Evolutionary conservation across 2,888 invertebrate species (phyloP), one percentile per base, ranked within the genome.

Genomic region (Ryuthela nishihirai): DNA sequence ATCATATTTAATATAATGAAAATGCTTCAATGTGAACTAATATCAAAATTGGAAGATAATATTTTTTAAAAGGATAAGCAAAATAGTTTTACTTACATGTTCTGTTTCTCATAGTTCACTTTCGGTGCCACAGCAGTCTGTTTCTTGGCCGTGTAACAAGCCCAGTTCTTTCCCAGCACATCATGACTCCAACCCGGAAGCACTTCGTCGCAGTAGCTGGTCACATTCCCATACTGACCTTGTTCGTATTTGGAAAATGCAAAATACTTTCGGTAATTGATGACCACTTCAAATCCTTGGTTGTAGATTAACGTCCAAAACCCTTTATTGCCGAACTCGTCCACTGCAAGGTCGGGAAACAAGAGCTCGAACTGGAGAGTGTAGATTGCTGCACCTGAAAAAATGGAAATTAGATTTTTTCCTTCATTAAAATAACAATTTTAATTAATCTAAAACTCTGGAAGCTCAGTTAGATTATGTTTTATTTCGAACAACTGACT

Each of bases 231-330:
- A 4, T 40, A 36, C 5, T 20, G 23, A 2, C 48, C 53, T 56
- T 72, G 54, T 23, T 49, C 35, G 62, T 73, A 79, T 36, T 68
- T 68, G 7, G 75, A 78, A 68, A 77, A 79, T 6, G 76, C 78
- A 70, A 78, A 79, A 67, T 73, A 78, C 54, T 75, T 75, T 50
- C 75, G 68, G 17, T 73, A 72, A 55, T 69, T 69, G 24, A 77
- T 70, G 1, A 71, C 71, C 4, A 78, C 73, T 67, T 79, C 78
- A 70, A 78, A 78, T 4, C 78, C 79, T 72, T 79, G 77, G 64
- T 79, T 78, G 65, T 79, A 79, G 44, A 79, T 74, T 45, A 79
- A 67, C 6, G 78, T 79, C 78, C 78, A 79, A 24, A 44, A 53
- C 12, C 79, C 79, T 35, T 69, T 60, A 62, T 79, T 78, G 10